Conservation (phyloP, 1,140 invertebrate species). For the Daktulosphaira vitifoliae region DNA sequence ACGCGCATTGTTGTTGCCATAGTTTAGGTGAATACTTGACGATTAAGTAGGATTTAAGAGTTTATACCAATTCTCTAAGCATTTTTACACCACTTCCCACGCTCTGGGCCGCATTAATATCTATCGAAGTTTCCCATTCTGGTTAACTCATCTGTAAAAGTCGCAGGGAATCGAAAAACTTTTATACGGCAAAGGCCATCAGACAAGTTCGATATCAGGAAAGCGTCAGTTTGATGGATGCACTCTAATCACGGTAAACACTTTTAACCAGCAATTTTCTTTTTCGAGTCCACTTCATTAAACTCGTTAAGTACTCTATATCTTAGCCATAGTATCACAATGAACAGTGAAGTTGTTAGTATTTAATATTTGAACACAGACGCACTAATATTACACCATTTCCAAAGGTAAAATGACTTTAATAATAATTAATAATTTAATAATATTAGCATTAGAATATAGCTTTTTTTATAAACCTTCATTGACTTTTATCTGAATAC, state of each 20-base stretch:
- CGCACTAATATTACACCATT: too few species aligned
- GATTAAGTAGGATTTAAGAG: slow-evolving; percentile 7
- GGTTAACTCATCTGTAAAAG: slow-evolving; percentile 31
- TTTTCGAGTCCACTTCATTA: slow-evolving; percentile 6
- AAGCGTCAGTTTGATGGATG: slow-evolving; percentile 30
- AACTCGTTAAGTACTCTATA: slow-evolving; percentile 24
- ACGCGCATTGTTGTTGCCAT: slow-evolving; percentile 11
- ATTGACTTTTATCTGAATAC: too few species aligned
- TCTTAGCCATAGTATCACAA: too few species aligned
- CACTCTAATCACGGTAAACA: slow-evolving; percentile 31
- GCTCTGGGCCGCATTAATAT: too few species aligned
- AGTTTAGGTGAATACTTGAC: slow-evolving; percentile 8
- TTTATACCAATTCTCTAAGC: not conserved
- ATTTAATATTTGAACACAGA: too few species aligned
- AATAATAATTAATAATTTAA: too few species aligned
- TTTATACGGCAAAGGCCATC: slow-evolving; percentile 29
- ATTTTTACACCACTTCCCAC: slow-evolving; percentile 15
- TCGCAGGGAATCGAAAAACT: slow-evolving; percentile 30
- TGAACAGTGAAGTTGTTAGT: too few species aligned
- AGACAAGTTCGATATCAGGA: slow-evolving; percentile 30
- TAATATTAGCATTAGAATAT: too few species aligned
- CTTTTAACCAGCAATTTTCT: slow-evolving; percentile 28
- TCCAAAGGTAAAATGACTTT: too few species aligned
- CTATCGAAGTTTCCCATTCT: slow-evolving; percentile 25
- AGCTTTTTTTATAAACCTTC: too few species aligned